Evolutionary conservation across 2,113 vertebrate genomes (phyloP), one percentile per base, ranked within the genome.

Genomic region (Ardeotis arabs): DNA sequence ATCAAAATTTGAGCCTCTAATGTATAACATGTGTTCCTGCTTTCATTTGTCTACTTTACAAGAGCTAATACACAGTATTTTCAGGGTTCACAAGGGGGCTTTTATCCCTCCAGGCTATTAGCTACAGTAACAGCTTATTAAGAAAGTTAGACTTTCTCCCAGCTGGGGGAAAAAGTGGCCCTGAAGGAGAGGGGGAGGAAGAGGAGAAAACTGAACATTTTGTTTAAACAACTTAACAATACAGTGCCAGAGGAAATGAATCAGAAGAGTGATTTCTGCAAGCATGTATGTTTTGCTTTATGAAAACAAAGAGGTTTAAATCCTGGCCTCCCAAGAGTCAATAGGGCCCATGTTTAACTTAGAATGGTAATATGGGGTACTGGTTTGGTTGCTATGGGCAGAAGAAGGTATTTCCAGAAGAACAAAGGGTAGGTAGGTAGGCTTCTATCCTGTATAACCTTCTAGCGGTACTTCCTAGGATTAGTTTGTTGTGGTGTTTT

Each of bases 231-330:
- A 78, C n/a, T 74, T 94, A 84, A 84, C 58, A 87, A 59, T 84
- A 86, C 81, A 90, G 31, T 68, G 58, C 93, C 64, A 88, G 52
- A 91, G 94, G 95, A 97, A 97, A 96, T 96, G 89, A 97, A 95
- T 96, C 89, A 89, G 77, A 84, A 49, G 62, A 84, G 45, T 35
- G 93, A 91, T 92, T 94, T 87, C 60, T 90, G 80, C 53, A 77
- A 80, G 68, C 2, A 1, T 81, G 81, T 84, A 49, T 76, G 69
- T 78, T 90, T 84, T 88, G 41, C 55, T 82, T 53, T 92, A 63
- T 13, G 39, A 92, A 93, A 96, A 93, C 90, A 90, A 93, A 93
- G 76, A 37, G 15, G 44, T 44, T 82, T 52, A 92, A 87, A 89
- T 82, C 55, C 50, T 89, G 86, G 62, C 47, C 56, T 90, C 84